Conservation (phyloP, 2,888 invertebrate genomes). For the Lottia gigantea region DNA sequence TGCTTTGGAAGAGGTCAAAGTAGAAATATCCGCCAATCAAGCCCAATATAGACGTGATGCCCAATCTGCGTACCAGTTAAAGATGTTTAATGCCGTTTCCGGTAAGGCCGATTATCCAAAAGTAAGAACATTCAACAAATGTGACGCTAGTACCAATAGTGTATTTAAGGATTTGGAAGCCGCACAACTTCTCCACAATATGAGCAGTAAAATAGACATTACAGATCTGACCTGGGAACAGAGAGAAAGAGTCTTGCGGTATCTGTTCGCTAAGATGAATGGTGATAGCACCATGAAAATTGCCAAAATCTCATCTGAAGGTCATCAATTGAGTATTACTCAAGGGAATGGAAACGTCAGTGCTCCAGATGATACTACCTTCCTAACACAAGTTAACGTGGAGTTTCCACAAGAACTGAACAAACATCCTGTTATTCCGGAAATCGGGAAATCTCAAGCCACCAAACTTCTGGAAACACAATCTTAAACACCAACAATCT, state of each 20-base stretch:
- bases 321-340: conserved; percentile 37
- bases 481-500: neutral
- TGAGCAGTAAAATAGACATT: conserved; percentile 59
- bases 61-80: conserved; percentile 63
- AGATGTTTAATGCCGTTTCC: conserved; percentile 64
- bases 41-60: conserved; percentile 66
- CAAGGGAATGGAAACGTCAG: conserved; percentile 32
- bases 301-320: conserved; percentile 37
- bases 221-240: conserved; percentile 69
- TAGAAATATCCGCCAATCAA: conserved; percentile 64
- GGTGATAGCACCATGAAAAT: conserved; percentile 26
- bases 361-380: conserved; percentile 41
- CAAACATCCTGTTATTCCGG: conserved; percentile 15
- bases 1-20: conserved; percentile 63
- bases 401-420: conserved; percentile 24
- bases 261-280: conserved; percentile 67
- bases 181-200: conserved; percentile 58
- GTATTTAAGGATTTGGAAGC: conserved; percentile 67
- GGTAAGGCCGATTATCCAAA: conserved; percentile 65
- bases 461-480: neutral
- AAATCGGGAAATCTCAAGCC: neutral
- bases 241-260: conserved; percentile 66
- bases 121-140: conserved; percentile 65
- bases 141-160: conserved; percentile 66
- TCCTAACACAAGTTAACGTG: conserved; percentile 57